Evolutionary conservation across 2,797 vertebrate species (phyloP), one percentile per base, ranked within the genome.

Genomic region (Spinibarbus caldwelli): DNA sequence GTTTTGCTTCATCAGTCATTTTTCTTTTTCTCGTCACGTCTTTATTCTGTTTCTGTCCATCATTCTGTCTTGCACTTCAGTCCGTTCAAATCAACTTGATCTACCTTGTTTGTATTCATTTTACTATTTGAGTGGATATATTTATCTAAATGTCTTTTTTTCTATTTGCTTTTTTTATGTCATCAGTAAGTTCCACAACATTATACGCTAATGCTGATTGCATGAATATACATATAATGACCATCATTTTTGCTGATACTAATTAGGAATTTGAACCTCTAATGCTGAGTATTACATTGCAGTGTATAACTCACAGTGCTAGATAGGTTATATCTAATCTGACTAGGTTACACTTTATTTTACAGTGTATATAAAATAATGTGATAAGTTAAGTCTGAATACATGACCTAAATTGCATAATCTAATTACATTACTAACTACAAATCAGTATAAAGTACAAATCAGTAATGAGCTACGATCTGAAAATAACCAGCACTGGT

Each of bases 1-100:
- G 34, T 80, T 59, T 72, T 23, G 41, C 52, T 77, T 76, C 59
- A 75, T 59, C 34, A 1, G 9, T 75, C n/a, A 52, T 52, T 12
- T 14, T 83, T n/a, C n/a, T n/a, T 49, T 57, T 70, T 89, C 52
- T 83, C 11, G 29, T 88, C 77, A 23, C n/a, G n/a, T n/a, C n/a
- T n/a, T n/a, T n/a, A n/a, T n/a, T n/a, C n/a, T n/a, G 15, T 75
- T 80, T 41, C 21, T 72, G 73, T 86, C 86, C 70, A 19, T 23
- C 11, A 52, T 84, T 57, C 38, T 64, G 66, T 83, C 7, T 79
- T 73, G 36, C 45, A 45, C 34, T 31, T n/a, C 4, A 81, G 36
- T 34, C 81, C 57, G 83, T 78, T 36, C 36, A 43, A 11, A 78
- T 62, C 75, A 41, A 75, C 59, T 34, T 59, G 14, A 43, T 59